A percentile compares a stretch with the other conserved stretches of the same genome.
These are phyloP conservation scores for Sarcophaga caerulescens DNA, from an alignment of 2,888 invertebrate species.

Conservation along the genomic window DNA sequence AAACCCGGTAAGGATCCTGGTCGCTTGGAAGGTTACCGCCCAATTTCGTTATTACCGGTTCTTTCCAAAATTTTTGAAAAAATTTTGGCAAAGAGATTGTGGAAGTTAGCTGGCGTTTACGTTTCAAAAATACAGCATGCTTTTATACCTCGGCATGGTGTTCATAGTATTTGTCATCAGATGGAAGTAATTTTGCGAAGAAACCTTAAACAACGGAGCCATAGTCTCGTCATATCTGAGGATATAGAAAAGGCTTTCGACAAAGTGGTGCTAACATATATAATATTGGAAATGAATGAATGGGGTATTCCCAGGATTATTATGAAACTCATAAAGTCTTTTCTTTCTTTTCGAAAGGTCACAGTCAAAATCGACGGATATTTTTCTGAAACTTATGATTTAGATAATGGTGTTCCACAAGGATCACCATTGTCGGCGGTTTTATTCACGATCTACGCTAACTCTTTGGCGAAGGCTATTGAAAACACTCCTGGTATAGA, in stretches of 20 bases:
- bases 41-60: constrained; percentile 10
- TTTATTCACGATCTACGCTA: not conserved
- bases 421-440: not conserved
- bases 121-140: constrained; percentile 24
- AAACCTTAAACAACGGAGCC: constrained; percentile 4
- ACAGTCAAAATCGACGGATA: constrained; percentile 24
- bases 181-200: not conserved
- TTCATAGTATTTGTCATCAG: constrained; percentile 24
- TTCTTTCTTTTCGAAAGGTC: constrained; percentile 16
- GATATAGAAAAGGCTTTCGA: constrained; percentile 35
- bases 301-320: constrained; percentile 1
- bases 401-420: not conserved
- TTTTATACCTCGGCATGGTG: constrained; percentile 8
- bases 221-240: constrained; percentile 23
- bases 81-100: constrained; percentile 9
- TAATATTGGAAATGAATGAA: constrained; percentile 10
- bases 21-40: constrained; percentile 15
- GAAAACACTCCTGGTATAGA: not conserved
- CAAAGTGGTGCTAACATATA: constrained; percentile 3
- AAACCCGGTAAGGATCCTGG: constrained; percentile 11
- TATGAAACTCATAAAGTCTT: constrained; percentile 17
- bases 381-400: not conserved
- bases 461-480: not conserved
- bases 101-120: not conserved
- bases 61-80: too few species aligned